Conservation (phyloP, 1,140 invertebrate genomes). For the Oreohelix idahoensis region DNA sequence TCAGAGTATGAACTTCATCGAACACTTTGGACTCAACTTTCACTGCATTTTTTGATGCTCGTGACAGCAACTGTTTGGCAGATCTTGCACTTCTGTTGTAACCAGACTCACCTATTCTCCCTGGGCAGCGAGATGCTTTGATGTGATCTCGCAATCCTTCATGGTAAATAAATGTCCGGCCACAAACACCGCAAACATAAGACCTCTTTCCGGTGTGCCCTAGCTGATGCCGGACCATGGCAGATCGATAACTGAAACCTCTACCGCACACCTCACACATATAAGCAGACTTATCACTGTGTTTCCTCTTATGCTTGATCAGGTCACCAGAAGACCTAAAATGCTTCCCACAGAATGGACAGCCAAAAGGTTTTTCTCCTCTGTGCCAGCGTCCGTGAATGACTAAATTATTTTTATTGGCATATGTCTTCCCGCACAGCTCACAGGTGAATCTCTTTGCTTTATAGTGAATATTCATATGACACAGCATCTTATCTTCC, state of each 20-base stretch:
- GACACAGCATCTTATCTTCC: constrained; percentile 93
- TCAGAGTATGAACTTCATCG: neutral
- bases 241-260: neutral
- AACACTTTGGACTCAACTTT: neutral
- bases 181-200: constrained; percentile 6
- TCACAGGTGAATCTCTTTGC: constrained; percentile 94
- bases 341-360: constrained; percentile 71
- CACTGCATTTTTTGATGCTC: neutral
- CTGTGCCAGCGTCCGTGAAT: constrained; percentile 77
- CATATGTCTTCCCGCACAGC: constrained; percentile 87
- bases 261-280: constrained; percentile 16
- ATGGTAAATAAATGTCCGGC: constrained; percentile 5
- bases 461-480: constrained; percentile 91
- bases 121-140: neutral
- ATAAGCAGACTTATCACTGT: neutral
- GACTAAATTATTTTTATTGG: constrained; percentile 82
- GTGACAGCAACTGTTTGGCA: neutral
- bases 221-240: neutral
- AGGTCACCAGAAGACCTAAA: constrained; percentile 74
- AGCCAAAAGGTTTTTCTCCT: constrained; percentile 66
- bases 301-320: constrained; percentile 64
- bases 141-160: constrained; percentile 58
- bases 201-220: constrained; percentile 13
- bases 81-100: neutral
- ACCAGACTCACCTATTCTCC: neutral